Conservation (phyloP, 1,140 invertebrate species). For the Arion vulgaris region DNA sequence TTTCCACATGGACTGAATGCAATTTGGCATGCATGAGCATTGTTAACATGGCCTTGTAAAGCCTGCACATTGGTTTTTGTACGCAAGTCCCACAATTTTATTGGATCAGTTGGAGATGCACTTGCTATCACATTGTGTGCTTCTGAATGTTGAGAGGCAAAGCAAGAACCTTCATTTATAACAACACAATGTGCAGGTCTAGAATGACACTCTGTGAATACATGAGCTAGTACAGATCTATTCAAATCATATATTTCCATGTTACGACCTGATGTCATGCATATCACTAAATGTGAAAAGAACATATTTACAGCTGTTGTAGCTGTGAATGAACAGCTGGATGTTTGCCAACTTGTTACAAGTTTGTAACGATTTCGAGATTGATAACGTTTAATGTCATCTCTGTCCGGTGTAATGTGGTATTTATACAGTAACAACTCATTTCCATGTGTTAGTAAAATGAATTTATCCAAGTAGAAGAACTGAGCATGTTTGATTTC, state of each 20-base stretch:
- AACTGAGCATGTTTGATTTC: slow-evolving; percentile 70
- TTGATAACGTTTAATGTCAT: slow-evolving; percentile 69
- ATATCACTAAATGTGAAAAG: slow-evolving; percentile 71
- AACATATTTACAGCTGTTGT: slow-evolving; percentile 70
- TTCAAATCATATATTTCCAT: slow-evolving; percentile 72
- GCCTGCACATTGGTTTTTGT: slow-evolving; percentile 66
- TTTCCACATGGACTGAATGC: slow-evolving; percentile 69
- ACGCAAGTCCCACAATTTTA: slow-evolving; percentile 73
- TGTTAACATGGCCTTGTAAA: slow-evolving; percentile 68
- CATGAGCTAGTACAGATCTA: slow-evolving; percentile 59
- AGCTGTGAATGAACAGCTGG: slow-evolving; percentile 66
- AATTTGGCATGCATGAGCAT: slow-evolving; percentile 64
- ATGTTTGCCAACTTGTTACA: slow-evolving; percentile 59
- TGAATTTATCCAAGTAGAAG: slow-evolving; percentile 74
- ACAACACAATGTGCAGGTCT: slow-evolving; percentile 66
- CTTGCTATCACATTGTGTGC: slow-evolving; percentile 73
- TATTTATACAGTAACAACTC: slow-evolving; percentile 71
- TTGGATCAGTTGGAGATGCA: slow-evolving; percentile 67
- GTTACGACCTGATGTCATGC: slow-evolving; percentile 69
- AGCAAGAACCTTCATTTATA: slow-evolving; percentile 71
- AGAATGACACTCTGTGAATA: slow-evolving; percentile 64
- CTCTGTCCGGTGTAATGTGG: slow-evolving; percentile 64
- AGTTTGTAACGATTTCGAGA: slow-evolving; percentile 61
- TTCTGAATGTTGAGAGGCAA: slow-evolving; percentile 59
- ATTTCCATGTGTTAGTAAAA: slow-evolving; percentile 67